Evolutionary conservation across 2,888 invertebrate genomes (phyloP).

Genomic region (Acanthococcus lagerstroemiae): DNA sequence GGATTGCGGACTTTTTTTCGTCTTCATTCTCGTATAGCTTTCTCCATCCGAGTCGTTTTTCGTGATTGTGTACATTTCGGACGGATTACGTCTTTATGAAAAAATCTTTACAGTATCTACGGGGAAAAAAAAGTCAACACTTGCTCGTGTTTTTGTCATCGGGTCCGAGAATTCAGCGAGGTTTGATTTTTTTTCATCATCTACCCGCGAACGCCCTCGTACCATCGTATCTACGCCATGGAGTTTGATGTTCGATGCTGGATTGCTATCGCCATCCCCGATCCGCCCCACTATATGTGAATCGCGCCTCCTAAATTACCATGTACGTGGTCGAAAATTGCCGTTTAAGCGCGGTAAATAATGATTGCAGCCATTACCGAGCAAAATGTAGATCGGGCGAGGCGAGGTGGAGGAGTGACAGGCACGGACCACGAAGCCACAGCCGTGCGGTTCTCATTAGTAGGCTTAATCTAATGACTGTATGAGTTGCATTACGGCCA

Average conservation of each 20-base stretch:
- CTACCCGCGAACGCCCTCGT: too few species aligned
- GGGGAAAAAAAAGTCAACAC: neutral
- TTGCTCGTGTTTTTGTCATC: neutral
- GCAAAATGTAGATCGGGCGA: neutral
- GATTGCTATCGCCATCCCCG: too few species aligned
- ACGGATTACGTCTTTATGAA: neutral
- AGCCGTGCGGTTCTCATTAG: constrained; percentile 23
- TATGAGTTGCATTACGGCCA: constrained; percentile 27
- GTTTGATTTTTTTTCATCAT: too few species aligned
- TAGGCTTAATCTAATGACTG: constrained; percentile 22
- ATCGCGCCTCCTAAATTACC: too few species aligned
- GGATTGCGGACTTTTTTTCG: neutral
- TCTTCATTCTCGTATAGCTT: neutral
- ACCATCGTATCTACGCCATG: too few species aligned
- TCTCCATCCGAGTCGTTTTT: neutral
- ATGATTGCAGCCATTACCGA: constrained; percentile 24
- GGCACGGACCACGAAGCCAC: constrained; percentile 23
- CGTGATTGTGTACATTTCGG: neutral
- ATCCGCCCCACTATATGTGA: too few species aligned
- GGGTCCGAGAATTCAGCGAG: too few species aligned
- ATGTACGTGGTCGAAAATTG: too few species aligned
- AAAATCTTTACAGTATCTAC: neutral
- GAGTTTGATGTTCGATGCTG: too few species aligned
- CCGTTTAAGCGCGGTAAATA: constrained; percentile 22
- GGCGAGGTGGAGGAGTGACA: neutral